Percentiles rank a stretch among this genome's conserved stretches.
These are phyloP conservation scores for Nomada fabriciana DNA, from an alignment of 2,888 invertebrate species.

Conservation along the genomic window DNA sequence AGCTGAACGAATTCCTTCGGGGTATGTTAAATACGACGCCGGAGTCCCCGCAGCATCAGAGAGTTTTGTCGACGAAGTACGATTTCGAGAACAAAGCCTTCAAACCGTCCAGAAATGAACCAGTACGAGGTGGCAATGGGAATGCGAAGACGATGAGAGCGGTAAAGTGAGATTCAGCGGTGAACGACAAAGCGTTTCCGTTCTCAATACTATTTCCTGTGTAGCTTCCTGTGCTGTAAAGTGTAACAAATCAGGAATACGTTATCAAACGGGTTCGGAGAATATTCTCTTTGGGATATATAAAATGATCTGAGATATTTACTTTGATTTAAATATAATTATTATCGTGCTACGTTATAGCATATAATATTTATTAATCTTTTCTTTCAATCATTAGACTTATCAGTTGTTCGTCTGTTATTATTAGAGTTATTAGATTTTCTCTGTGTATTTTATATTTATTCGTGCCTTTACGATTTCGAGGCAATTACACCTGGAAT, in stretches of 20 bases:
- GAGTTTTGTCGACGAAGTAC: constrained; percentile 56
- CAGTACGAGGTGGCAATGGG: constrained; percentile 14
- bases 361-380: too few species aligned
- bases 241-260: too few species aligned
- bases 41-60: constrained; percentile 65
- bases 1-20: constrained; percentile 63
- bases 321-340: background rate
- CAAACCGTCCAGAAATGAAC: background rate
- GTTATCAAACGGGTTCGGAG: background rate
- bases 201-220: background rate
- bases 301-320: background rate
- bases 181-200: background rate
- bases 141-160: constrained; percentile 60
- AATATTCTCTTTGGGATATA: background rate
- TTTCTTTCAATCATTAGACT: too few species aligned
- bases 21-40: constrained; percentile 63
- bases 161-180: constrained; percentile 61
- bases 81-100: constrained; percentile 40
- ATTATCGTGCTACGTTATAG: too few species aligned
- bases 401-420: background rate
- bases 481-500: constrained; percentile 72
- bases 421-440: background rate
- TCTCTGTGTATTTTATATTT: background rate
- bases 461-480: too few species aligned
- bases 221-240: too few species aligned